Conservation (phyloP, 2,888 invertebrate genomes). For the Himalopsyche kuldschensis region DNA sequence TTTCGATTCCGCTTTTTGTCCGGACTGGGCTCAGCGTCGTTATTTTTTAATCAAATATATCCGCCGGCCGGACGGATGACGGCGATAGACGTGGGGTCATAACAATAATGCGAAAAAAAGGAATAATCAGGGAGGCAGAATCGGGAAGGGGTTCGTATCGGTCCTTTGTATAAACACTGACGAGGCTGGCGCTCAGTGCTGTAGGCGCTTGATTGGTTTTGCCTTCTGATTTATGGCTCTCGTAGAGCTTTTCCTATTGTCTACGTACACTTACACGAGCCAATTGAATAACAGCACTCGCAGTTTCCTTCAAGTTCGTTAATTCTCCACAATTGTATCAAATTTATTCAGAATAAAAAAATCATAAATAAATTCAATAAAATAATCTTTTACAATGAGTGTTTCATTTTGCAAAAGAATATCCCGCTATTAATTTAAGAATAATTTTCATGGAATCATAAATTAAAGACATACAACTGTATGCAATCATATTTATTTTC, state of each 20-base stretch:
- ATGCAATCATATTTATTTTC: too few species aligned
- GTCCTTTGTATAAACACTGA: slow-evolving; percentile 61
- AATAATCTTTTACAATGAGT: too few species aligned
- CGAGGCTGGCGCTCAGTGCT: slow-evolving; percentile 49
- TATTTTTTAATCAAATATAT: slow-evolving; percentile 65
- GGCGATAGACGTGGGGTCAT: slow-evolving; percentile 34
- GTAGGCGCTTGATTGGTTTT: slow-evolving; percentile 59
- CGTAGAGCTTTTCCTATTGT: slow-evolving; percentile 6
- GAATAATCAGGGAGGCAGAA: slow-evolving; percentile 44
- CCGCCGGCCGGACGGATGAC: slow-evolving; percentile 55
- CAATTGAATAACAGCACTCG: slow-evolving; percentile 4
- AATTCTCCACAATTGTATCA: not conserved
- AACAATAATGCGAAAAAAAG: slow-evolving; percentile 38
- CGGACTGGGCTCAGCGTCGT: slow-evolving; percentile 55
- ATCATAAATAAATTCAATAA: too few species aligned
- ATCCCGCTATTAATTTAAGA: too few species aligned
- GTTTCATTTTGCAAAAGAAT: too few species aligned
- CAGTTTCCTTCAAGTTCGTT: not conserved
- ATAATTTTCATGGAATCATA: too few species aligned
- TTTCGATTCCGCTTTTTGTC: slow-evolving; percentile 44
- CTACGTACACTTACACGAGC: slow-evolving; percentile 16
- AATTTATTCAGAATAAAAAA: too few species aligned
- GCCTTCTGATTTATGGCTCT: slow-evolving; percentile 42
- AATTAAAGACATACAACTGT: too few species aligned
- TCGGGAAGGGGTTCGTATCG: slow-evolving; percentile 56